Evolutionary conservation across 2,797 vertebrate genomes (phyloP).

Genomic region (Natrix natrix): DNA sequence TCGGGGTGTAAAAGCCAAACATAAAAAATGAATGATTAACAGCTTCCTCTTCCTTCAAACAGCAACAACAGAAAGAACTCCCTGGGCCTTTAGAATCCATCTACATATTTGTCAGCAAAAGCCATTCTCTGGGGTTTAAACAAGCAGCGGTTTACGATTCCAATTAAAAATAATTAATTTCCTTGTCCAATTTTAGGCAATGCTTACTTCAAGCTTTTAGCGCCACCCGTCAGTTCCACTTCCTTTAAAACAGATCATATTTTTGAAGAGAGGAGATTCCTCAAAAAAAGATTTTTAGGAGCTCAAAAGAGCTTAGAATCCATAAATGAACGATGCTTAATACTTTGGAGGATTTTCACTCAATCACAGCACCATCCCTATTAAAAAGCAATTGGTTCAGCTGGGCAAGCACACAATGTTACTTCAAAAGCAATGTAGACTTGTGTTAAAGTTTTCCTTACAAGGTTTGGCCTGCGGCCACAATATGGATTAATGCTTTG

Average conservation of each 20-base stretch:
- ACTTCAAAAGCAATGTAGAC: background rate
- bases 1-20: background rate
- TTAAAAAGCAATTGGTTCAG: background rate
- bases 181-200: slow-evolving; percentile 3
- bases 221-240: background rate
- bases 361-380: background rate
- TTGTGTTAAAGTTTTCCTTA: background rate
- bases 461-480: background rate
- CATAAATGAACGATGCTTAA: background rate
- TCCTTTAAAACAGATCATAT: background rate
- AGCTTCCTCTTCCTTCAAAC: background rate
- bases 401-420: background rate
- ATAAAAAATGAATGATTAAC: background rate
- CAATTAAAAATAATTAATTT: slow-evolving; percentile 16
- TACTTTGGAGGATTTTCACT: background rate
- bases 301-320: background rate
- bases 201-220: background rate
- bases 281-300: background rate
- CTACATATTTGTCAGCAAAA: slow-evolving; percentile 2
- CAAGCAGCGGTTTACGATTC: slow-evolving; percentile 10
- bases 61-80: background rate
- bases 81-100: slow-evolving; percentile 1
- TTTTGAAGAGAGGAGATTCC: background rate
- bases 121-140: slow-evolving; percentile 2
- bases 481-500: background rate